Conservation (phyloP, 2,888 invertebrate species). For the Phortica magna region DNA sequence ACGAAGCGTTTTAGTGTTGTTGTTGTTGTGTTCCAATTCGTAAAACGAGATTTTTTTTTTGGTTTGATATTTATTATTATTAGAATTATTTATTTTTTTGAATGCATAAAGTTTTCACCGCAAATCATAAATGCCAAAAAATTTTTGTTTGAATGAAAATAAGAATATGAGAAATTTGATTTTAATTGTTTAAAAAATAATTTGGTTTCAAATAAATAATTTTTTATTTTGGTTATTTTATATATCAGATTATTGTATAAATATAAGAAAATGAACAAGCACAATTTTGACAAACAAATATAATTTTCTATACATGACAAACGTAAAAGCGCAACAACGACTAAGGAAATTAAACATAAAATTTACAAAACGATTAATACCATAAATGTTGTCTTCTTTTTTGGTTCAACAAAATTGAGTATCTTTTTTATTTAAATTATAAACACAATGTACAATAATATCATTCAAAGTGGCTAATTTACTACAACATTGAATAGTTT, state of each 20-base stretch:
- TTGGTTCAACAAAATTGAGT: too few species aligned
- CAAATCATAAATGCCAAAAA: conserved; percentile 55
- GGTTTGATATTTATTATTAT: conserved; percentile 49
- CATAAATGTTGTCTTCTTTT: too few species aligned
- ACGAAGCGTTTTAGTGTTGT: conserved; percentile 53
- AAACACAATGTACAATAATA: too few species aligned
- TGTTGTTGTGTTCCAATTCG: conserved; percentile 44
- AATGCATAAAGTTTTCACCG: conserved; percentile 47
- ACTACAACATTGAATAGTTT: too few species aligned
- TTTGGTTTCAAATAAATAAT: not conserved
- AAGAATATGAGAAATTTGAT: conserved; percentile 60
- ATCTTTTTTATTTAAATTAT: too few species aligned
- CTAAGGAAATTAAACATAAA: not conserved
- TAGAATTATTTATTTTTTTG: conserved; percentile 48
- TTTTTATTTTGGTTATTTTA: not conserved
- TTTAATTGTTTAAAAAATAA: conserved; percentile 43
- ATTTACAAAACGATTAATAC: too few species aligned
- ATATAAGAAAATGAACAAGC: conserved; percentile 25
- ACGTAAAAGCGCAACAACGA: not conserved
- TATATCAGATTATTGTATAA: not conserved
- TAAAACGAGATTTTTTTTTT: conserved; percentile 47
- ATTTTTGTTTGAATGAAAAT: conserved; percentile 53
- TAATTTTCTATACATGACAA: not conserved
- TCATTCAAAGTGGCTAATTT: too few species aligned
- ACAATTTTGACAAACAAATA: not conserved